Conservation (phyloP, 2,113 vertebrate species). For the Phylloscopus trochilus region DNA sequence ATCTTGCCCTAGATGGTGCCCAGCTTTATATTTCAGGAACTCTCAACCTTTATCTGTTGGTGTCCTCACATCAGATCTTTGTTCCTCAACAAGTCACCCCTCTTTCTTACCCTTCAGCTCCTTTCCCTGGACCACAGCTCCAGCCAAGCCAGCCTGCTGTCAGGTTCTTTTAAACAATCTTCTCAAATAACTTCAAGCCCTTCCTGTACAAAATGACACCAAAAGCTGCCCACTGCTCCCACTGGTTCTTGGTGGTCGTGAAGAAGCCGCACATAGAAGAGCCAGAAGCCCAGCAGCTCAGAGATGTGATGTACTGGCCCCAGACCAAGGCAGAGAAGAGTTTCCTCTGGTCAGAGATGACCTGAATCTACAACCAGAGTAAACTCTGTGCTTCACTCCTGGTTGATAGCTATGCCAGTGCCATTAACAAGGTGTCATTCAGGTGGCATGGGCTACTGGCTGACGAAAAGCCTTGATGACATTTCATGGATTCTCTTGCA, state of each 20-base stretch:
- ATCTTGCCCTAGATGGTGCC: background rate
- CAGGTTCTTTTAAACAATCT: background rate
- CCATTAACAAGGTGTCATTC: background rate
- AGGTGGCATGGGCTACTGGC: background rate
- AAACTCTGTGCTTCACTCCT: background rate
- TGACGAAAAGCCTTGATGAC: background rate
- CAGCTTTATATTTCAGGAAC: background rate
- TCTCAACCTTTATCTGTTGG: background rate
- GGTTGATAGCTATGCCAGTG: background rate
- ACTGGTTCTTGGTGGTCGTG: background rate
- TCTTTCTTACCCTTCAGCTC: background rate
- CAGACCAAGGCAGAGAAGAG: background rate
- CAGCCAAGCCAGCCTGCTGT: background rate
- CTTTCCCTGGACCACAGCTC: background rate
- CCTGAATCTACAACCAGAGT: background rate
- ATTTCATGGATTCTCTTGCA: background rate
- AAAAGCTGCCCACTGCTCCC: background rate
- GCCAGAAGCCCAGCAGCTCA: background rate
- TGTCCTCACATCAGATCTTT: background rate
- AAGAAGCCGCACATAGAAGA: background rate
- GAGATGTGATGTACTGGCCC: background rate
- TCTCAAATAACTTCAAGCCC: background rate
- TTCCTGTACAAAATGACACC: background rate
- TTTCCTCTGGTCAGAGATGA: background rate
- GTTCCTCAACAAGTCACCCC: background rate